Base-by-base conservation (phyloP, 2,797 vertebrate genomes). In the Tachyglossus aculeatus region DNA sequence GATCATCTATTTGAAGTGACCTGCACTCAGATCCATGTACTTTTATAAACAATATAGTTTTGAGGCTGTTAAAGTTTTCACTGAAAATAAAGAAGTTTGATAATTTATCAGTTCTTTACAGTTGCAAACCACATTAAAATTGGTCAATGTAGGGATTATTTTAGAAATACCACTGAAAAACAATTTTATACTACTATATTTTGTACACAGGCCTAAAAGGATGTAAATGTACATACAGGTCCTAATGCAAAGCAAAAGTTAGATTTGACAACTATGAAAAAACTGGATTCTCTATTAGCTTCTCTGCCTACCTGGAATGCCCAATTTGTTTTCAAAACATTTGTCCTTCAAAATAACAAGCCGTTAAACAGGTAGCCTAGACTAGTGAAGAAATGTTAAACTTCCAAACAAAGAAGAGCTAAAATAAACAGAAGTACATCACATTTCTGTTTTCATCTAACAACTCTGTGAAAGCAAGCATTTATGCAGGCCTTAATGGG, bases 391-490 rank as follows among this genome's bases (percentile, higher is more conserved):
- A 40, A 47, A 74, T 0, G 1, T 54, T 65, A 60, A 70, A 74
- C 45, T 64, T 51, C 37, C 55, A 52, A 77, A 38, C 27, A 47
- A 63, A 21, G 48, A 41, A 47, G 78, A 83, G 52, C 88, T 82
- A 74, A 71, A 74, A 66, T 43, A 63, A 36, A 24, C 69, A 66
- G 40, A 54, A 73, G 14, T 25, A 54, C 27, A 59, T 69, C 77
- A 57, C 51, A 67, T 70, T 47, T 78, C 78, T 60, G 70, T 72
- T 86, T 74, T 43, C 71, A 71, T 53, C 21, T 22, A 81, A 67
- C 54, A 75, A 60, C 68, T 40, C 67, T 45, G 57, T 60, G 63
- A 74, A 54, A 71, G 74, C 9, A 24, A 39, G 27, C 27, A 32
- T 71, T 84, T 79, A 61, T 6, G 27, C 73, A 86, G 77, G 67